phyloP scores from a whole-genome alignment of 2,113 vertebrate species.

The Petrocephalus zakoni region DNA sequence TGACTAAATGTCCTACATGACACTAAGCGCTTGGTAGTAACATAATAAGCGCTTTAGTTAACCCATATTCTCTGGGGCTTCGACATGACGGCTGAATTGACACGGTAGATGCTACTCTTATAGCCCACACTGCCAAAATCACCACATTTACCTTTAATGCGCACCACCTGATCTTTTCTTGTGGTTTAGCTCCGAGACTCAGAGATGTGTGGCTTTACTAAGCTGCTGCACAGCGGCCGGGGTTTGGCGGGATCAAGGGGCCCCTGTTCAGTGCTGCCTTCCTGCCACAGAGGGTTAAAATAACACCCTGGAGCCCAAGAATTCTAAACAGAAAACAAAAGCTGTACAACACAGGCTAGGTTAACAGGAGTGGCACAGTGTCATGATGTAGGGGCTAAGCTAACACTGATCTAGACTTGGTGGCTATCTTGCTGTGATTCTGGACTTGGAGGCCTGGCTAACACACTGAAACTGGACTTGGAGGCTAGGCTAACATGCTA shows the following conservation, averaged over 20 bases:
- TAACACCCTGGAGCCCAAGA: background rate
- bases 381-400: background rate
- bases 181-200: constrained; percentile 44
- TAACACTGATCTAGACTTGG: background rate
- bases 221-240: background rate
- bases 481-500: background rate
- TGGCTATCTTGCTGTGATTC: background rate
- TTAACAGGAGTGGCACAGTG: background rate
- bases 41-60: background rate
- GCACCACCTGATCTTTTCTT: constrained; percentile 51
- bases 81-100: background rate
- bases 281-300: constrained; percentile 7
- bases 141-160: constrained; percentile 48
- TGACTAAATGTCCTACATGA: background rate
- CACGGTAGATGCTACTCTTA: background rate
- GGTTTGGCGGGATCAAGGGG: background rate
- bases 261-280: background rate
- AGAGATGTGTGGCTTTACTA: background rate
- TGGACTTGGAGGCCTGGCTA: background rate
- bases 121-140: background rate
- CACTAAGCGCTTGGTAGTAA: background rate
- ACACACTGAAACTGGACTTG: background rate
- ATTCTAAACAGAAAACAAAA: constrained; percentile 6
- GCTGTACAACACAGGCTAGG: background rate
- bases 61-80: background rate